phyloP scores from a whole-genome alignment of 1,140 invertebrate species.

The Ceratina australensis region DNA sequence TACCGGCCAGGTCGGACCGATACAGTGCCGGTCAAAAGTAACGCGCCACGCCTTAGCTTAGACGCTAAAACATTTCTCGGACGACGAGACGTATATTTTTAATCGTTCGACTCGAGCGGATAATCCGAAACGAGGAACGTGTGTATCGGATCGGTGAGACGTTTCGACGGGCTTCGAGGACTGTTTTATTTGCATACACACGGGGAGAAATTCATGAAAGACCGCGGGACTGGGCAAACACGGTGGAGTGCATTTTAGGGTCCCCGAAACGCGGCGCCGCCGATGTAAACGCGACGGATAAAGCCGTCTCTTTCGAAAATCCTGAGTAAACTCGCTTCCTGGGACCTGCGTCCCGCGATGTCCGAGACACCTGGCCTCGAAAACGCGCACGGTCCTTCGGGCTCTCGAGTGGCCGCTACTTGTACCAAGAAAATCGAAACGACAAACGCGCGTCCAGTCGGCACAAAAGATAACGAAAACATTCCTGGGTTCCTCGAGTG shows the following conservation, averaged over 20 bases:
- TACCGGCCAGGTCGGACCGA: slow-evolving; percentile 45
- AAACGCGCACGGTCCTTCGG: neutral
- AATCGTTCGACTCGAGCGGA: too few relatives aligned
- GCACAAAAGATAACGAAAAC: too few relatives aligned
- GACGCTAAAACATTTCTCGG: too few relatives aligned
- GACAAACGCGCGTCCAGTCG: neutral
- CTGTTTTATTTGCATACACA: slow-evolving; percentile 55
- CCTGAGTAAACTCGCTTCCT: slow-evolving; percentile 53
- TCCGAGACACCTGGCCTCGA: slow-evolving; percentile 29
- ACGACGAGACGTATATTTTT: too few relatives aligned
- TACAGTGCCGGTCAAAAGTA: slow-evolving; percentile 19
- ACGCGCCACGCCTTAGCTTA: neutral
- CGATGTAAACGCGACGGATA: slow-evolving; percentile 41
- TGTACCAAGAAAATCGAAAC: neutral
- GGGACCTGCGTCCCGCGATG: slow-evolving; percentile 15
- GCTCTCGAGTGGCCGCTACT: neutral
- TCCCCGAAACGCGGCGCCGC: slow-evolving; percentile 24
- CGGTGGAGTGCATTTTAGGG: slow-evolving; percentile 50
- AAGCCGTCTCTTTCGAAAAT: slow-evolving; percentile 55
- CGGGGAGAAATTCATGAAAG: slow-evolving; percentile 54
- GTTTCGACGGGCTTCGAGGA: neutral
- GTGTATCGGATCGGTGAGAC: neutral
- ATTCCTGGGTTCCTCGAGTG: too few relatives aligned
- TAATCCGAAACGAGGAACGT: too few relatives aligned
- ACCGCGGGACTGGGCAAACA: slow-evolving; percentile 55